Conservation (phyloP, 2,888 invertebrate genomes). For the Noctua janthina region DNA sequence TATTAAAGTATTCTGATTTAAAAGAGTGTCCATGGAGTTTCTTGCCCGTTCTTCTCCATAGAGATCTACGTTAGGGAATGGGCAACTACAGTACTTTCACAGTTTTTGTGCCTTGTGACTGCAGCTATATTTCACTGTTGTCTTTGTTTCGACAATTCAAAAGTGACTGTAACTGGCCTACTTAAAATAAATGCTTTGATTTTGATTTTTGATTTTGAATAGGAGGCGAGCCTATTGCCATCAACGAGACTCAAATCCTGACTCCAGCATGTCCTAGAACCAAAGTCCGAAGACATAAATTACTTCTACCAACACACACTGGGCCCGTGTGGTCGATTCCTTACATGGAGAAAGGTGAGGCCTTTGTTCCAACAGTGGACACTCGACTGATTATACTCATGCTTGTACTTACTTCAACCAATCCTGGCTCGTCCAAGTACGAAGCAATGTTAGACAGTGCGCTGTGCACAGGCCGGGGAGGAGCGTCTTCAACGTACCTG, state of each 20-base stretch:
- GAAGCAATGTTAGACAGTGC: conserved; percentile 83
- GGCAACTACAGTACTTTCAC: too few relatives aligned
- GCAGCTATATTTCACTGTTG: too few relatives aligned
- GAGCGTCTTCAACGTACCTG: conserved; percentile 85
- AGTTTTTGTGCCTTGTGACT: too few relatives aligned
- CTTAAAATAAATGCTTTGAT: too few relatives aligned
- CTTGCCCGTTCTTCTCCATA: too few relatives aligned
- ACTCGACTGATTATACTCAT: neutral
- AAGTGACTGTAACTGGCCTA: too few relatives aligned
- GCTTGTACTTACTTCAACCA: conserved; percentile 77
- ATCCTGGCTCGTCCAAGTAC: conserved; percentile 79
- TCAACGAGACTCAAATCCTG: neutral
- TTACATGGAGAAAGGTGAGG: neutral
- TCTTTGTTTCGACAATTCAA: too few relatives aligned
- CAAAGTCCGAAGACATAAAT: neutral
- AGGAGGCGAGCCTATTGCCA: neutral
- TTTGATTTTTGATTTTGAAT: neutral
- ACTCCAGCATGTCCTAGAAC: neutral
- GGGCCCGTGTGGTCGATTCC: neutral
- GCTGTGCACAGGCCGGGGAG: conserved; percentile 81
- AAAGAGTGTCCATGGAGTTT: too few relatives aligned
- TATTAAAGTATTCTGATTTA: too few relatives aligned
- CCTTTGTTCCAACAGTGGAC: neutral
- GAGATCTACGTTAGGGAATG: too few relatives aligned
- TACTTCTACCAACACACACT: neutral